These are phyloP conservation scores for Odocoileus virginianus DNA, from an alignment of 2,113 vertebrate genomes.

Conservation along the genomic window DNA sequence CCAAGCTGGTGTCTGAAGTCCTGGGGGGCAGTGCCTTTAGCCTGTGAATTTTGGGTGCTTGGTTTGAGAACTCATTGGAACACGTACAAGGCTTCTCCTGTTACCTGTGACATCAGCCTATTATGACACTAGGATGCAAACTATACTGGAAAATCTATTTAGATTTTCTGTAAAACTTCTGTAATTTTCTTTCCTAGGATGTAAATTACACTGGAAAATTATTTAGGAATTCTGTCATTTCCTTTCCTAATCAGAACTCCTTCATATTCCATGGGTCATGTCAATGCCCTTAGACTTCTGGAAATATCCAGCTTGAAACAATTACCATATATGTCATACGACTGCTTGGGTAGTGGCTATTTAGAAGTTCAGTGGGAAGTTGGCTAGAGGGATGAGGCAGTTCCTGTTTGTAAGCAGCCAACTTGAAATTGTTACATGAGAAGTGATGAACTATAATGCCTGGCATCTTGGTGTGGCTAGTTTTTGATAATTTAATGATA, in stretches of 20 bases:
- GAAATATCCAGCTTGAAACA: neutral
- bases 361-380: neutral
- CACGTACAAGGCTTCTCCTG: neutral
- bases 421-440: neutral
- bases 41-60: neutral
- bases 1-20: neutral
- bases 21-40: neutral
- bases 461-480: neutral
- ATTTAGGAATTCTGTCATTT: neutral
- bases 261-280: neutral
- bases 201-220: neutral
- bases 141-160: neutral
- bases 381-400: neutral
- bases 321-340: neutral
- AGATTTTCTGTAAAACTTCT: neutral
- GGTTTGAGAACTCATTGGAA: neutral
- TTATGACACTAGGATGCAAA: neutral
- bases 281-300: neutral
- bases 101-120: neutral
- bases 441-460: neutral
- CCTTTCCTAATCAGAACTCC: neutral
- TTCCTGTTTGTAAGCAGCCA: neutral
- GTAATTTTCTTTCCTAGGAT: neutral
- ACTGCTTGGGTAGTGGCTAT: neutral
- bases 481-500: neutral